phyloP scores from a whole-genome alignment of 2,113 vertebrate species.

The Tonatia bakeri region DNA sequence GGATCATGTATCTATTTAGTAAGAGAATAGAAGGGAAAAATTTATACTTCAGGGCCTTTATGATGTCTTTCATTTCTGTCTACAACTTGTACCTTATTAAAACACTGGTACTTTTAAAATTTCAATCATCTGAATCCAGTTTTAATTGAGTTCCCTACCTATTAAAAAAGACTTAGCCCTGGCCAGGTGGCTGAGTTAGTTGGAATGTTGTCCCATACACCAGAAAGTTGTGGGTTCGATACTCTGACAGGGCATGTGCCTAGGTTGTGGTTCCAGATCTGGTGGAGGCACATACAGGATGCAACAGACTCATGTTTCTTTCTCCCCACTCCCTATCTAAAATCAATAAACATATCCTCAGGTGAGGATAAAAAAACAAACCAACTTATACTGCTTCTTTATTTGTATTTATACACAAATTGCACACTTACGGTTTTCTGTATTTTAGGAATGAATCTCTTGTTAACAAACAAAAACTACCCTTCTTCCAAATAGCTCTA shows the following conservation, averaged over 20 bases:
- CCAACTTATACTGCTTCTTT: neutral
- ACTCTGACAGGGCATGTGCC: no score
- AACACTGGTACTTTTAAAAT: neutral
- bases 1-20: neutral
- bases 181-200: no score
- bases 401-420: constrained; percentile 18
- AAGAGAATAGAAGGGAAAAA: neutral
- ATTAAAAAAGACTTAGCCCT: neutral
- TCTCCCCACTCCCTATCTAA: no score
- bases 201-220: no score
- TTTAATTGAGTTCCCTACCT: neutral
- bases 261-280: no score
- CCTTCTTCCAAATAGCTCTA: neutral
- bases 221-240: no score
- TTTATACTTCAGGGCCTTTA: neutral
- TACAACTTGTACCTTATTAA: neutral
- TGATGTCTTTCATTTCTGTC: neutral
- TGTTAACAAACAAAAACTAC: neutral
- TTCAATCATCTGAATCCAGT: neutral
- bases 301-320: no score
- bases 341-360: no score
- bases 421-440: neutral
- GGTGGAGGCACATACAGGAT: no score
- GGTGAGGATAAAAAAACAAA: no score
- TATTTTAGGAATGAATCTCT: neutral